Percentiles rank a stretch among this genome's conserved stretches.
Conservation (phyloP, 2,888 invertebrate species). For the Heliconius ismenius region DNA sequence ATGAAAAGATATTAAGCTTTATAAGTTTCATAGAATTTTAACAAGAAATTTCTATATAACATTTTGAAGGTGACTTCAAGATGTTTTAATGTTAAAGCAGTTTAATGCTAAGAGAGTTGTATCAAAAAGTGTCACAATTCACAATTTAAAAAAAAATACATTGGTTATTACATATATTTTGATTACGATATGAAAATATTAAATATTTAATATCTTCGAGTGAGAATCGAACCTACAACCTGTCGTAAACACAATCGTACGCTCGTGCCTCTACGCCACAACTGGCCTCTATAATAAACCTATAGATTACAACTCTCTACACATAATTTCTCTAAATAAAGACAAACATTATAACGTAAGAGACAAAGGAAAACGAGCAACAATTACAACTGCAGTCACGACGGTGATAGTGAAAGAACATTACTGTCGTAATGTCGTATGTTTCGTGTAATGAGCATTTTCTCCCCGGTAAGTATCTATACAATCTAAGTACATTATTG, state of each 20-base stretch:
- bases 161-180: too few relatives aligned
- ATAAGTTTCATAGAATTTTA: background rate
- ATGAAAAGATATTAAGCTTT: background rate
- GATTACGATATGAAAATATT: too few relatives aligned
- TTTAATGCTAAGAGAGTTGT: too few relatives aligned
- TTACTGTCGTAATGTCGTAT: conserved; percentile 31
- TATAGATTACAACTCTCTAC: background rate
- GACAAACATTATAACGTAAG: conserved; percentile 17
- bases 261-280: background rate
- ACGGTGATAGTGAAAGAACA: conserved; percentile 35
- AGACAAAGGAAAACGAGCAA: conserved; percentile 28
- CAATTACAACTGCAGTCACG: conserved; percentile 33
- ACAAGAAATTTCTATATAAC: background rate
- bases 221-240: background rate
- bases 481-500: conserved; percentile 10
- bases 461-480: conserved; percentile 29
- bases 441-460: conserved; percentile 34
- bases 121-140: too few relatives aligned
- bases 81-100: too few relatives aligned
- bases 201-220: background rate
- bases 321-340: conserved; percentile 12
- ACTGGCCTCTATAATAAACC: background rate
- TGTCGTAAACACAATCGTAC: background rate
- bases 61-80: background rate
- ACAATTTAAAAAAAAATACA: too few relatives aligned